phyloP scores from a whole-genome alignment of 2,888 invertebrate species.

The Malthinus seriepunctatus region DNA sequence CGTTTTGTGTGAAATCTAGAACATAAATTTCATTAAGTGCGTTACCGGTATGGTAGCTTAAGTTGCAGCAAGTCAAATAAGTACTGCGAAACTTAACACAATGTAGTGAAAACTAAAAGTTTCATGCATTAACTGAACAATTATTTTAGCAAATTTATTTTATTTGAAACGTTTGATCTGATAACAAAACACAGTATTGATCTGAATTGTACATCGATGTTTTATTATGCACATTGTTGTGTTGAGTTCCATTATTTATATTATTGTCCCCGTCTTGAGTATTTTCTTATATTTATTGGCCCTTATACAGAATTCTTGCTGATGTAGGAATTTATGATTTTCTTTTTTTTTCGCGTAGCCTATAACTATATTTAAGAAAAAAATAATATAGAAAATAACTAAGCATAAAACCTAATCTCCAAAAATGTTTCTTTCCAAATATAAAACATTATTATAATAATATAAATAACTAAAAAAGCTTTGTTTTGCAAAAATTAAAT shows the following conservation, averaged over 20 bases:
- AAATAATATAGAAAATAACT: constrained; percentile 1
- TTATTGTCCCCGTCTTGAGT: constrained; percentile 39
- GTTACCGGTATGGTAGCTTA: constrained; percentile 53
- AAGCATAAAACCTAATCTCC: constrained; percentile 9
- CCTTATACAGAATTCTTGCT: constrained; percentile 34
- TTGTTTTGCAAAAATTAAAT: constrained; percentile 17
- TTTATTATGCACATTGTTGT: constrained; percentile 50
- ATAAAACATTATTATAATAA: too few relatives aligned
- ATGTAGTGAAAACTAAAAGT: not conserved
- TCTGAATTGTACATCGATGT: constrained; percentile 51
- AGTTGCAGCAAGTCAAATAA: constrained; percentile 40
- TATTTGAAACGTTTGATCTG: constrained; percentile 51
- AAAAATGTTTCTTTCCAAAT: constrained; percentile 10
- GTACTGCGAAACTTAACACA: constrained; percentile 23
- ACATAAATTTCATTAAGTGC: constrained; percentile 54
- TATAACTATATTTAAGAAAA: constrained; percentile 11
- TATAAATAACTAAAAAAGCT: not conserved
- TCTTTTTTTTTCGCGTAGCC: constrained; percentile 17
- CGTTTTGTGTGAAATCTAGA: constrained; percentile 49
- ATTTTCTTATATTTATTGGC: constrained; percentile 37
- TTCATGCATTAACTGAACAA: constrained; percentile 24
- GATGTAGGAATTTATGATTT: constrained; percentile 37
- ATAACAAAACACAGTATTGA: constrained; percentile 53
- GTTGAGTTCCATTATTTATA: constrained; percentile 49
- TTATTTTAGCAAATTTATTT: constrained; percentile 48